Evolutionary conservation across 2,113 vertebrate genomes (phyloP).

Genomic region (Larimichthys polyactis): DNA sequence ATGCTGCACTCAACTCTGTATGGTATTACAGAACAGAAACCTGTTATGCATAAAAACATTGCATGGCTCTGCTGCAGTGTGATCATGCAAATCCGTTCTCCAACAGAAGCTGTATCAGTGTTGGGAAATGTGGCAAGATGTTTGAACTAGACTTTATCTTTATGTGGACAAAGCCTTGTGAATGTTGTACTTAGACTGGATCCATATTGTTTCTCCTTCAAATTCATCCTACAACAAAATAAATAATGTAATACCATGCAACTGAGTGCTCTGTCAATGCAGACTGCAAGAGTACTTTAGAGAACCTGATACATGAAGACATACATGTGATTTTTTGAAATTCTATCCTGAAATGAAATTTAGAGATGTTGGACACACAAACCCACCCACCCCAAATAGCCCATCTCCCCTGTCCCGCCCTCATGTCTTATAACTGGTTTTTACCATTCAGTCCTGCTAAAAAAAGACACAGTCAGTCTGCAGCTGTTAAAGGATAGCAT

Average conservation of each 20-base stretch:
- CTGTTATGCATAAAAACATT: neutral
- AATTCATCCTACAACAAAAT: neutral
- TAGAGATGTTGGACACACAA: neutral
- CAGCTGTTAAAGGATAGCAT: conserved; percentile 78
- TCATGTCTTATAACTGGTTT: conserved; percentile 60
- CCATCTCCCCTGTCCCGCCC: neutral
- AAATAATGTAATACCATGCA: neutral
- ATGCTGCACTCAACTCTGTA: neutral
- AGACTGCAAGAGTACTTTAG: neutral
- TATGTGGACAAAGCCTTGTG: neutral
- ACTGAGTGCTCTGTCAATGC: neutral
- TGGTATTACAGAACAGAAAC: neutral
- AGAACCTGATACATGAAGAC: neutral
- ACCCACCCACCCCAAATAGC: neutral
- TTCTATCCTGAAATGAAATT: conserved; percentile 11
- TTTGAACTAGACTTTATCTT: neutral
- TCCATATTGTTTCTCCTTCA: neutral
- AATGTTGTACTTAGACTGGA: neutral
- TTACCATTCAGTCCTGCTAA: conserved; percentile 70
- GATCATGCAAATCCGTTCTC: neutral
- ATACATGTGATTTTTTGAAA: conserved; percentile 28
- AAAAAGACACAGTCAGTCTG: conserved; percentile 75
- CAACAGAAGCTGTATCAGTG: neutral
- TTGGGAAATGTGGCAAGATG: conserved; percentile 3
- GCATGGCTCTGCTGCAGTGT: neutral